Evolutionary conservation across 2,113 vertebrate genomes (phyloP).

Genomic region (Glaucidium brasilianum): DNA sequence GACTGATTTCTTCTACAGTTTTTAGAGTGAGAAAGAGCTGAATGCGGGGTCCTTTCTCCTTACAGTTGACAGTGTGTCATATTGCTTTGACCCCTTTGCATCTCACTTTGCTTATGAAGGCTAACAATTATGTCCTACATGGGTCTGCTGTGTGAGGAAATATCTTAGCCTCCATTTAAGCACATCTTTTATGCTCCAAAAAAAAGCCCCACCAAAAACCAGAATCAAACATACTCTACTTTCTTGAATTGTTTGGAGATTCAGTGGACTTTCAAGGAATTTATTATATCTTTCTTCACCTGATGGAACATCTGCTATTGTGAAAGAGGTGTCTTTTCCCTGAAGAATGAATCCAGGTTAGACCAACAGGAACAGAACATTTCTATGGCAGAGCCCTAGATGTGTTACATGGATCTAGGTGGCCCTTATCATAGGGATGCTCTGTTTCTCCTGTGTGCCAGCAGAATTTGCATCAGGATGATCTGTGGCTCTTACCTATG

Average conservation of each 20-base stretch:
- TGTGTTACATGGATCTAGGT: neutral
- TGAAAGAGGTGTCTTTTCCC: neutral
- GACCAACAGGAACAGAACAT: neutral
- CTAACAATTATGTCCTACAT: neutral
- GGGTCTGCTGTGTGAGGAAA: neutral
- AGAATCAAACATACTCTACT: neutral
- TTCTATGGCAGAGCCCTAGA: neutral
- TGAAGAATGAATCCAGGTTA: neutral
- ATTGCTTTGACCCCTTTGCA: neutral
- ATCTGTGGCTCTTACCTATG: neutral
- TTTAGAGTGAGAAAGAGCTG: neutral
- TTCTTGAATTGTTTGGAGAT: neutral
- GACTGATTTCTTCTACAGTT: neutral
- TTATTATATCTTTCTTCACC: neutral
- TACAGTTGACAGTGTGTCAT: rapidly evolving
- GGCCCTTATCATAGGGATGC: neutral
- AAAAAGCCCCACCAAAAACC: too few species aligned
- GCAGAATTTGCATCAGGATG: neutral
- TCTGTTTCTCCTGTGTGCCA: neutral
- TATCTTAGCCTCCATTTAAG: neutral
- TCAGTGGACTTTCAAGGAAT: neutral
- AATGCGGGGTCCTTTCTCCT: neutral
- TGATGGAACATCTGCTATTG: neutral
- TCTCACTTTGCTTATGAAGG: neutral
- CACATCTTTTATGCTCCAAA: neutral